phyloP scores from a whole-genome alignment of 2,113 vertebrate genomes.

The Peromyscus leucopus region DNA sequence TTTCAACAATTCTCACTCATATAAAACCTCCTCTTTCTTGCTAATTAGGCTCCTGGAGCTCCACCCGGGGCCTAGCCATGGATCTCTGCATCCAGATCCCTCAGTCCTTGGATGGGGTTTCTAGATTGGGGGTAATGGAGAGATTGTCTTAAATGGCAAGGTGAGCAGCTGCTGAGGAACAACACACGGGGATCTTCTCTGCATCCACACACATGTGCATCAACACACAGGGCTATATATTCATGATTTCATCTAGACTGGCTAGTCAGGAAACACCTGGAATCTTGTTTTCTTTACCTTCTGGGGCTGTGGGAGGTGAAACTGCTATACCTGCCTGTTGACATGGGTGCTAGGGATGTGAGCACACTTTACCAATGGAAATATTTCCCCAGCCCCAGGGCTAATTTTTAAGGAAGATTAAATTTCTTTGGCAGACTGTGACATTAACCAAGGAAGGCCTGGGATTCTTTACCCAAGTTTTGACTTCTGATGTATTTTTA shows the following conservation, averaged over 20 bases:
- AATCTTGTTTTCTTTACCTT: background rate
- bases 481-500: background rate
- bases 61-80: no score
- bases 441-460: background rate
- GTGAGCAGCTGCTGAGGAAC: background rate
- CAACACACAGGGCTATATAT: background rate
- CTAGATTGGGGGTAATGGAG: background rate
- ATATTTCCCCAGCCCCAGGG: no score
- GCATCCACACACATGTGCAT: background rate
- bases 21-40: no score
- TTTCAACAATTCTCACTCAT: no score
- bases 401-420: background rate
- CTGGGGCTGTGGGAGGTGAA: background rate
- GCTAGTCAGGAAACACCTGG: accelerated
- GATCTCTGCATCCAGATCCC: no score
- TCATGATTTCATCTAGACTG: background rate
- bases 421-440: background rate
- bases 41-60: no score
- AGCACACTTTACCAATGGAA: background rate
- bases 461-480: background rate
- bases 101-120: no score
- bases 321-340: background rate
- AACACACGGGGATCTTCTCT: accelerated
- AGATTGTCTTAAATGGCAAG: background rate
- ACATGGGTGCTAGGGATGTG: background rate